Evolutionary conservation across 2,797 vertebrate genomes (phyloP).

Genomic region (Takifugu rubripes): DNA sequence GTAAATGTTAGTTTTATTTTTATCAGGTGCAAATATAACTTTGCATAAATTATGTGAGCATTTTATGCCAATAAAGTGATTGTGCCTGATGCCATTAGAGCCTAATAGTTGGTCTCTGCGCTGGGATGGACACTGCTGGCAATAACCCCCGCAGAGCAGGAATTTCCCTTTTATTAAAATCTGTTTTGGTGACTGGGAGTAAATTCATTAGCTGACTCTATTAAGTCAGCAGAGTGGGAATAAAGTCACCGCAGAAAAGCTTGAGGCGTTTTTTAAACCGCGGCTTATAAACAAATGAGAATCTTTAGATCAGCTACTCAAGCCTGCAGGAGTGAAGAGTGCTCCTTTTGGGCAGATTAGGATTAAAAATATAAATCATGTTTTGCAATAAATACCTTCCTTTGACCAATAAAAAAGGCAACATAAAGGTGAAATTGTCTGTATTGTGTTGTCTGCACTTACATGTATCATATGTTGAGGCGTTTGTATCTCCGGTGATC

Average conservation of each 20-base stretch:
- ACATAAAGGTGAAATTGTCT: neutral
- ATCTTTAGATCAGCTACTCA: slow-evolving; percentile 19
- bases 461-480: slow-evolving; percentile 24
- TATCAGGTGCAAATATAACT: slow-evolving; percentile 42
- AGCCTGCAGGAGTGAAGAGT: neutral
- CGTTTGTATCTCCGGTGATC: slow-evolving; percentile 8
- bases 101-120: slow-evolving; percentile 58
- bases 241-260: slow-evolving; percentile 39
- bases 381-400: slow-evolving; percentile 6
- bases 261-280: slow-evolving; percentile 34
- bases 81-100: slow-evolving; percentile 64
- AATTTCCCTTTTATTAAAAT: slow-evolving; percentile 75
- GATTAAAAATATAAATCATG: neutral
- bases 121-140: slow-evolving; percentile 67
- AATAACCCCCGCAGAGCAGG: slow-evolving; percentile 59
- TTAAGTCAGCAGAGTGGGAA: slow-evolving; percentile 60
- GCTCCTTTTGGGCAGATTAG: slow-evolving; percentile 4
- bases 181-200: slow-evolving; percentile 69
- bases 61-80: slow-evolving; percentile 65
- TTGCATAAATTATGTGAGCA: slow-evolving; percentile 41
- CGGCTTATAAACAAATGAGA: slow-evolving; percentile 38
- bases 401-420: neutral
- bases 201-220: slow-evolving; percentile 77
- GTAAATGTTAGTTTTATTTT: slow-evolving; percentile 36
- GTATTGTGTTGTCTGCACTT: slow-evolving; percentile 27